These are phyloP conservation scores for Siniperca scherzeri DNA, from an alignment of 2,797 vertebrate species.

Conservation along the genomic window DNA sequence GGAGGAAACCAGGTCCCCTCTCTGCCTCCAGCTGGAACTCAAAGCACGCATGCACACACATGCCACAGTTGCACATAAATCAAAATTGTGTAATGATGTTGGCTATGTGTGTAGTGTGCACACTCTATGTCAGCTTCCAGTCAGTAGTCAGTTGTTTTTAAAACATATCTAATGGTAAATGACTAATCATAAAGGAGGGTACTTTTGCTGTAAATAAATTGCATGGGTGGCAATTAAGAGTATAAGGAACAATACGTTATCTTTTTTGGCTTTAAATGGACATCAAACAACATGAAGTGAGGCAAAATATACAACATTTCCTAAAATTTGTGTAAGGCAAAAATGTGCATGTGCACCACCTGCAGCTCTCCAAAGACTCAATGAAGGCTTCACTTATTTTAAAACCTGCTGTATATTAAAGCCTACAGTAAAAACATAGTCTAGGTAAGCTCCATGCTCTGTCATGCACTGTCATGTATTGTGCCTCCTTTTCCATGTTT, in stretches of 20 bases:
- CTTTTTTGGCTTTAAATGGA: constrained; percentile 11
- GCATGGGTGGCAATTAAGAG: not conserved
- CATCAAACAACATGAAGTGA: constrained; percentile 1
- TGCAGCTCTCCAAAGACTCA: not conserved
- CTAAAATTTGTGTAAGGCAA: not conserved
- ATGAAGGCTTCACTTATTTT: constrained; percentile 13
- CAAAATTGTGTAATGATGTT: constrained; percentile 24
- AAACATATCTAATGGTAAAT: constrained; percentile 26
- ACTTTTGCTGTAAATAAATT: not conserved
- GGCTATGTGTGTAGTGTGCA: constrained; percentile 2
- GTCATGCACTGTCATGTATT: constrained; percentile 18
- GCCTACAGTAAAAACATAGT: constrained; percentile 17
- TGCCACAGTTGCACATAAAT: constrained; percentile 42
- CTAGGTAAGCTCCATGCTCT: constrained; percentile 33
- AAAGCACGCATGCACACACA: constrained; percentile 20
- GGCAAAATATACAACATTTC: not conserved
- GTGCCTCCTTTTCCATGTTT: constrained; percentile 28
- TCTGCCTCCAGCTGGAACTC: constrained; percentile 68
- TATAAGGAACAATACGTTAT: not conserved
- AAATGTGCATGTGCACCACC: not conserved
- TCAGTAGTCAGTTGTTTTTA: constrained; percentile 43
- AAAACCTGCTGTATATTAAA: constrained; percentile 22
- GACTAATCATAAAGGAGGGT: constrained; percentile 11
- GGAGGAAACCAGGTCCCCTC: constrained; percentile 34
- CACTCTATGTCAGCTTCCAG: constrained; percentile 28